These are phyloP conservation scores for Sinella curviseta DNA, from an alignment of 1,140 invertebrate genomes.

Conservation along the genomic window DNA sequence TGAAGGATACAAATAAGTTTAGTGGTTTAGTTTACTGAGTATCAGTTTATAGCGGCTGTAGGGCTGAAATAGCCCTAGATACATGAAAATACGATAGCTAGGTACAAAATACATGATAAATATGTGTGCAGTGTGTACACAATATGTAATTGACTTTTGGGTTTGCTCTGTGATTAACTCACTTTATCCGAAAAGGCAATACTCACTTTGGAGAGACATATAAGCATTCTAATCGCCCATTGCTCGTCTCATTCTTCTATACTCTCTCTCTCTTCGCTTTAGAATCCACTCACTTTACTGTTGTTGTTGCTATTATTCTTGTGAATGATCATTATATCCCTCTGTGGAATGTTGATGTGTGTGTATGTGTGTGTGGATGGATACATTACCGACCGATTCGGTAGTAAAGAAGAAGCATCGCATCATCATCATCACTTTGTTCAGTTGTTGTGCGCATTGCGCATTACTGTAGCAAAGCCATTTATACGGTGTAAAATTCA, in stretches of 20 bases:
- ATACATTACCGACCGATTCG: not conserved
- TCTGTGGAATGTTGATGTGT: not conserved
- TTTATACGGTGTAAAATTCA: slow-evolving; percentile 9
- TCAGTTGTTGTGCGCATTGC: not conserved
- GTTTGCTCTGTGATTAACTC: slow-evolving; percentile 16
- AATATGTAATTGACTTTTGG: slow-evolving; percentile 7
- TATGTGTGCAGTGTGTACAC: slow-evolving; percentile 11
- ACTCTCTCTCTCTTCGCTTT: not conserved
- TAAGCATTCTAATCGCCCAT: not conserved
- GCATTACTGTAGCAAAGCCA: not conserved
- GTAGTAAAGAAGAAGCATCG: not conserved
- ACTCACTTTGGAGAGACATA: not conserved
- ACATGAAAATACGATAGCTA: not conserved
- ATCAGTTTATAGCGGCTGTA: not conserved
- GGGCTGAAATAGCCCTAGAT: not conserved
- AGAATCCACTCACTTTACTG: not conserved
- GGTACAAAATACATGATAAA: not conserved
- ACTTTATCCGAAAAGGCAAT: slow-evolving; percentile 3
- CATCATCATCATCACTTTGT: not conserved
- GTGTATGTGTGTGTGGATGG: not conserved
- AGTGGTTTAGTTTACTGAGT: not conserved
- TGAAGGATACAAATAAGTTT: slow-evolving; percentile 20
- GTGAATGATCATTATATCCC: slow-evolving; percentile 5
- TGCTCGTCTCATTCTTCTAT: too few species aligned
- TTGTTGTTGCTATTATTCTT: not conserved